These are phyloP conservation scores for Acanthosoma haemorrhoidale DNA, from an alignment of 2,888 invertebrate species.

Conservation along the genomic window DNA sequence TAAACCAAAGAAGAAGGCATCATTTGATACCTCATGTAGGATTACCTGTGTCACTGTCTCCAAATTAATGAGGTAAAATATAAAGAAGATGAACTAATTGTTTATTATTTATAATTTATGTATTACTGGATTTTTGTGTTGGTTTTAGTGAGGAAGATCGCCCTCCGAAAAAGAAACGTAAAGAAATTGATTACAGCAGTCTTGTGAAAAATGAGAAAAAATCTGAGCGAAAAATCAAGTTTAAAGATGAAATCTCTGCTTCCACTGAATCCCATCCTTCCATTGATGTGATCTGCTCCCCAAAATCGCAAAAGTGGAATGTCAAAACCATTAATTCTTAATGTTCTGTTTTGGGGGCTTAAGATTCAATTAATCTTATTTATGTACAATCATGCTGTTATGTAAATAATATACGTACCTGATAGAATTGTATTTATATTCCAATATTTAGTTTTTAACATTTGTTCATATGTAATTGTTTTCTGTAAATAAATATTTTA, in stretches of 20 bases:
- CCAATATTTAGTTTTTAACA: too few species aligned
- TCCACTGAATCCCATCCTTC: neutral
- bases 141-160: constrained; percentile 4
- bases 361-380: too few species aligned
- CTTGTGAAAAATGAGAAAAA: neutral
- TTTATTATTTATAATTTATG: neutral
- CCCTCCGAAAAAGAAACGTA: constrained; percentile 9
- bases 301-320: constrained; percentile 13
- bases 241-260: neutral
- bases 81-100: neutral
- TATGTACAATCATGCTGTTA: too few species aligned
- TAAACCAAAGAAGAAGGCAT: constrained; percentile 27
- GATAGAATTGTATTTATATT: too few species aligned
- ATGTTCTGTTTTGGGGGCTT: too few species aligned
- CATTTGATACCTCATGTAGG: constrained; percentile 35
- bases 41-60: constrained; percentile 37
- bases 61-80: constrained; percentile 16
- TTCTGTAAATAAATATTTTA: too few species aligned
- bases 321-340: neutral
- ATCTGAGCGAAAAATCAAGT: neutral
- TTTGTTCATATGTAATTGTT: too few species aligned
- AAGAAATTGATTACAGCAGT: neutral
- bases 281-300: neutral
- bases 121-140: neutral
- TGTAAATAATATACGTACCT: too few species aligned